Evolutionary conservation across 2,113 vertebrate species (phyloP), one percentile per base, ranked within the genome.

Genomic region (Mystacornis crossleyi): DNA sequence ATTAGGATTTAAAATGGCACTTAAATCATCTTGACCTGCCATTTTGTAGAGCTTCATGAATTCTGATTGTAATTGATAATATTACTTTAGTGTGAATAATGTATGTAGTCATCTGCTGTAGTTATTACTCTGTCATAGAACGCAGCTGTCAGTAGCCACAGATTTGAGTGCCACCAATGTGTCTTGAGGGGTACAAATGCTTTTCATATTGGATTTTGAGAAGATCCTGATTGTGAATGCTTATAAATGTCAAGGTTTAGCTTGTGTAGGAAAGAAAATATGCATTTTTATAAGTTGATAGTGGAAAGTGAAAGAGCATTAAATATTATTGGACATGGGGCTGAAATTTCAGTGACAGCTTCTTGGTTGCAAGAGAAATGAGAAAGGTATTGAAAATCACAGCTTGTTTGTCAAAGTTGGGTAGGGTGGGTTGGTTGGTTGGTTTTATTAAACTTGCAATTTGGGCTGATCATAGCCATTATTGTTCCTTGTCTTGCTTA

Each of bases 1-100:
- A 53, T 86, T 82, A 69, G 74, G 87, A 90, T 88, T 33, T 92
- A 92, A 55, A 93, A 96, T 53, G 75, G 61, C 95, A 94, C 73
- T 95, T 90, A 90, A 87, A 95, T 92, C 3, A 28, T 92, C 43
- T 55, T 50, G 50, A 80, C 51, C 75, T 90, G 80, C 82, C 55
- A 43, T 92, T 86, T 67, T 71, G 75, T 78, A 60, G 55, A 84
- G 75, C 73, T 92, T 84, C 40, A 75, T 81, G 89, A 84, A 64
- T 86, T 92, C 70, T 91, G 65, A 81, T 71, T 79, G 77, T 71
- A 92, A 91, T 91, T 84, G 83, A 89, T 92, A 89, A 86, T 86
- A 74, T 89, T 92, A 78, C 86, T 78, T 95, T 42, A 79, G 77
- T 64, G 77, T 74, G 83, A 80, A 34, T 91, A 91, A 74, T 74